Conservation (phyloP, 2,888 invertebrate species). For the Trissolcus japonicus region DNA sequence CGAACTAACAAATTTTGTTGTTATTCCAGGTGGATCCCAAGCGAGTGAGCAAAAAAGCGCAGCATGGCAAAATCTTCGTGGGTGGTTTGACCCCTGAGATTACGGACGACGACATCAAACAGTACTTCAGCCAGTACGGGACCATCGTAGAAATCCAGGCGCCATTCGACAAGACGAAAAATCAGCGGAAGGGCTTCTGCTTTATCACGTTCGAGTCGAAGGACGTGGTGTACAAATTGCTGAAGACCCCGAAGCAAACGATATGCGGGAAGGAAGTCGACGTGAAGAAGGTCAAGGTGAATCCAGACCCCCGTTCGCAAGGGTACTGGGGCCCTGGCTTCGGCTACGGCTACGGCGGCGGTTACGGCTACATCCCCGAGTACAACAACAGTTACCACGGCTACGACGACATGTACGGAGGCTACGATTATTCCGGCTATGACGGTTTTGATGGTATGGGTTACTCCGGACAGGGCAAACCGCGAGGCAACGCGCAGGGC, state of each 20-base stretch:
- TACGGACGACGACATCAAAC: conserved; percentile 80
- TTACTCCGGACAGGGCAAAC: conserved; percentile 71
- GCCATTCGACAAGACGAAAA: conserved; percentile 82
- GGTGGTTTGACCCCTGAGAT: conserved; percentile 81
- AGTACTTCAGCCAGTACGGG: conserved; percentile 80
- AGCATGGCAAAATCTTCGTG: conserved; percentile 82
- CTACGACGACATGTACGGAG: conserved; percentile 75
- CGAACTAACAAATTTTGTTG: too few species aligned
- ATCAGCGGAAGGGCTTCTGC: conserved; percentile 81
- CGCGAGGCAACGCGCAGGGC: conserved; percentile 73
- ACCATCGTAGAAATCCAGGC: conserved; percentile 81
- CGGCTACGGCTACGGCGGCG: conserved; percentile 70
- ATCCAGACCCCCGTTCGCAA: conserved; percentile 75
- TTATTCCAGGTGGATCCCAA: conserved; percentile 79
- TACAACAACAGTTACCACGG: conserved; percentile 73
- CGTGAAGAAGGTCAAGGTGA: conserved; percentile 79
- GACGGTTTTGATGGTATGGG: conserved; percentile 74
- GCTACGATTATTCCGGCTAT: conserved; percentile 74
- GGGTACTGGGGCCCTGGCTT: conserved; percentile 74
- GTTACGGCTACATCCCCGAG: conserved; percentile 73
- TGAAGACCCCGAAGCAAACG: conserved; percentile 79
- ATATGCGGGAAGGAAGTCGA: conserved; percentile 80
- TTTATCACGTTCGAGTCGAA: conserved; percentile 83
- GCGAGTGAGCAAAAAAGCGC: conserved; percentile 81
- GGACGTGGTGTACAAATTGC: conserved; percentile 79